phyloP scores from a whole-genome alignment of 2,888 invertebrate genomes.

The Chrysomela aeneicollis region DNA sequence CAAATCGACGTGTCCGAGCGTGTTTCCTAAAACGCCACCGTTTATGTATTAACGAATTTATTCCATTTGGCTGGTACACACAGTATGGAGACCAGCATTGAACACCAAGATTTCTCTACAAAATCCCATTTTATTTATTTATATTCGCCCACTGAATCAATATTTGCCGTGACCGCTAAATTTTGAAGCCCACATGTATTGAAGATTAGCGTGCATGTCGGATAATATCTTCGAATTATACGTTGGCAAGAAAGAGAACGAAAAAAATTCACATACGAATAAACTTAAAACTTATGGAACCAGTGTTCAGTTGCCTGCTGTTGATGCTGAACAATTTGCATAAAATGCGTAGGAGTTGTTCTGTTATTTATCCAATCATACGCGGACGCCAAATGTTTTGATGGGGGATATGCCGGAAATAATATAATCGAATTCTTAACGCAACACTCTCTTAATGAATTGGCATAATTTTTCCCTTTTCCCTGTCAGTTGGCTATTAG shows the following conservation, averaged over 20 bases:
- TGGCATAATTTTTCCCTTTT: no score
- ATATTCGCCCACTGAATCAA: background rate
- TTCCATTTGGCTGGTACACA: no score
- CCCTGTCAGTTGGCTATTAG: no score
- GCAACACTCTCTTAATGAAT: no score
- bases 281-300: background rate
- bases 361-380: background rate
- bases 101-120: background rate
- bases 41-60: no score
- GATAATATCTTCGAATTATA: background rate
- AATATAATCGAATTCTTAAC: no score
- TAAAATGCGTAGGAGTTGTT: conserved; percentile 1
- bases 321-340: background rate
- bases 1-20: no score
- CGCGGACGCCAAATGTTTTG: background rate
- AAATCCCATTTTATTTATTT: background rate
- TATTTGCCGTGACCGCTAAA: conserved; percentile 2
- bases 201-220: no score
- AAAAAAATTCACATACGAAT: background rate
- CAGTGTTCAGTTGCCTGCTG: background rate
- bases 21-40: no score
- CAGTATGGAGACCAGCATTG: background rate
- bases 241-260: background rate
- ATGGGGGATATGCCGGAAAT: background rate
- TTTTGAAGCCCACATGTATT: background rate